Evolutionary conservation across 92 coral and sea anemone species (phyloP).

Genomic region (Scolanthus callimorphus): DNA sequence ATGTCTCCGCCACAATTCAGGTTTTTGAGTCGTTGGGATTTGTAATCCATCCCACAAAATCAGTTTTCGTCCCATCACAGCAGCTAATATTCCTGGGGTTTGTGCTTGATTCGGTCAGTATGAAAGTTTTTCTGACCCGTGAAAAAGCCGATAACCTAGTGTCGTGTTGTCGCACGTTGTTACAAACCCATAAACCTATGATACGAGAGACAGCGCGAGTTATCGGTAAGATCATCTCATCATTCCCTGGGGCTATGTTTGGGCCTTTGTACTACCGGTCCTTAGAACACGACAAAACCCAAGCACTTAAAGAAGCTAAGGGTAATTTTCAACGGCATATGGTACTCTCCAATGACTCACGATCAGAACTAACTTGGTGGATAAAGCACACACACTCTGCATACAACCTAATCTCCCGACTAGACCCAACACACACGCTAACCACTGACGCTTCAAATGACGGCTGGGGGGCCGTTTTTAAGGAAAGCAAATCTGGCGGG

Average conservation of each 20-base stretch:
- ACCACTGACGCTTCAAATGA: constrained; percentile 21
- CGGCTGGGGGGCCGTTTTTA: constrained; percentile 34
- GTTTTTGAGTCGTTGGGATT: constrained; percentile 27
- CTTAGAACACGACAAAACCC: constrained; percentile 37
- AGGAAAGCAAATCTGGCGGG: no score
- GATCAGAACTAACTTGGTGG: constrained; percentile 37
- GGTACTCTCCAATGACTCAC: constrained; percentile 22
- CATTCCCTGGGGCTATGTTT: constrained; percentile 43
- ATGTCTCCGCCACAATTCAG: constrained; percentile 8
- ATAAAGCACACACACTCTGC: constrained; percentile 20
- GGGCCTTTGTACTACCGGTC: constrained; percentile 37
- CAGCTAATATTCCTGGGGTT: constrained; percentile 21
- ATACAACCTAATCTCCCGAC: constrained; percentile 13
- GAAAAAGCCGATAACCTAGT: constrained; percentile 17
- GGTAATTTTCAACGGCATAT: constrained; percentile 38
- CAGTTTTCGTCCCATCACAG: constrained; percentile 29
- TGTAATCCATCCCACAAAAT: constrained; percentile 8
- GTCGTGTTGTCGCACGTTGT: constrained; percentile 15
- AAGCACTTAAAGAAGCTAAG: constrained; percentile 27
- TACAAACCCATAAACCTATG: constrained; percentile 5
- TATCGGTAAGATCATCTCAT: constrained; percentile 39
- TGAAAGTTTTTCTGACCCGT: constrained; percentile 27
- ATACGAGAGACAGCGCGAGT: constrained; percentile 31
- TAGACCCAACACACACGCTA: constrained; percentile 22
- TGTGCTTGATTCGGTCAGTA: constrained; percentile 16